phyloP scores from a whole-genome alignment of 2,113 vertebrate species.

The Oncorhynchus nerka region DNA sequence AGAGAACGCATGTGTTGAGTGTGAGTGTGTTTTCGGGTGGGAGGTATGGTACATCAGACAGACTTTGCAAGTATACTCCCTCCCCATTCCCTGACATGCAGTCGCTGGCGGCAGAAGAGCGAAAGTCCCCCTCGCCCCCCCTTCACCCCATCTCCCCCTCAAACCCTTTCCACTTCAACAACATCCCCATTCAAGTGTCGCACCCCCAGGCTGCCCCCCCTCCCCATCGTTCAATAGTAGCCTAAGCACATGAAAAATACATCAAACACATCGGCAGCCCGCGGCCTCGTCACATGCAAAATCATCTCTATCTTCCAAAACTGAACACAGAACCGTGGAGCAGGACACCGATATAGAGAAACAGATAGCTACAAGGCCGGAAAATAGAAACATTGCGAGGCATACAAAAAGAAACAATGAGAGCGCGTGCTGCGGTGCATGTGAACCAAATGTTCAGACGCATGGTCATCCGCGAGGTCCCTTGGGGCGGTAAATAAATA shows the following conservation, averaged over 20 bases:
- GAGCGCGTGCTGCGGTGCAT: background rate
- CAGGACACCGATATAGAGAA: conserved; percentile 45
- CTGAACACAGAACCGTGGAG: conserved; percentile 40
- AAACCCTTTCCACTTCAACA: conserved; percentile 63
- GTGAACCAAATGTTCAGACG: conserved; percentile 20
- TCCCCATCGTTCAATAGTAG: conserved; percentile 64
- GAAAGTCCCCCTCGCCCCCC: conserved; percentile 17
- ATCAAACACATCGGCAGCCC: conserved; percentile 71
- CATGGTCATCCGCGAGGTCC: conserved; percentile 38
- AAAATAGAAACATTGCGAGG: conserved; percentile 3
- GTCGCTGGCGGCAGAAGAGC: conserved; percentile 56
- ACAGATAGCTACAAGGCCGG: conserved; percentile 3
- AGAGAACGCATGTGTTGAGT: background rate
- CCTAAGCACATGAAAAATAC: conserved; percentile 79
- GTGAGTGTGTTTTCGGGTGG: background rate
- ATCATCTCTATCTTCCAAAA: conserved; percentile 51
- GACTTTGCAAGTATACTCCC: conserved; percentile 65
- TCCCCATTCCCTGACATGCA: conserved; percentile 68
- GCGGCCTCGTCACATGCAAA: conserved; percentile 70
- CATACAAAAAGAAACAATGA: background rate
- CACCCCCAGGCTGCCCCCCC: conserved; percentile 65
- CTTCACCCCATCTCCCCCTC: background rate
- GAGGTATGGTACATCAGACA: conserved; percentile 63
- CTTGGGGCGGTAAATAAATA: conserved; percentile 10
- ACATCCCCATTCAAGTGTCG: conserved; percentile 73